Conservation (phyloP, 2,113 vertebrate genomes). For the Eurypyga helias region DNA sequence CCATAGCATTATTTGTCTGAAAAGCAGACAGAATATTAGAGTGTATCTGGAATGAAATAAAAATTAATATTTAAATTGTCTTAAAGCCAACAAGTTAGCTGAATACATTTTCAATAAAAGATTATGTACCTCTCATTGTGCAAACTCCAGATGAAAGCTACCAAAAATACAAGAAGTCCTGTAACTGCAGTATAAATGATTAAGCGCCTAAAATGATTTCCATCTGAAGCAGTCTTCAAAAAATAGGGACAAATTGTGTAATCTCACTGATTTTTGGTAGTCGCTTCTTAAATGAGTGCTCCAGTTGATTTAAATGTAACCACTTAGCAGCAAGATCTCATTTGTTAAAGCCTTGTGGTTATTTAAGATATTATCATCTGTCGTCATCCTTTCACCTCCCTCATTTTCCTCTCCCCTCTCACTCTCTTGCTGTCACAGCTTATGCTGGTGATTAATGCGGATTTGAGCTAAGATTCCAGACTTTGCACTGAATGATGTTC, state of each 20-base stretch:
- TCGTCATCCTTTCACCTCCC: slow-evolving; percentile 54
- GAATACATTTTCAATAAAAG: neutral
- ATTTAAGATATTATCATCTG: slow-evolving; percentile 54
- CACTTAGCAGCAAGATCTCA: slow-evolving; percentile 5
- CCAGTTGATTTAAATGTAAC: slow-evolving; percentile 14
- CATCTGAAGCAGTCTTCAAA: slow-evolving; percentile 20
- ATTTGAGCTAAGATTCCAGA: neutral
- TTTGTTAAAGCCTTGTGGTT: slow-evolving; percentile 51
- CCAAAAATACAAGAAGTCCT: neutral
- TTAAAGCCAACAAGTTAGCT: neutral
- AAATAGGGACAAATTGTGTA: slow-evolving; percentile 33
- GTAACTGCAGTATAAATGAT: neutral
- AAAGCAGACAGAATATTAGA: neutral
- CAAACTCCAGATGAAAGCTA: neutral
- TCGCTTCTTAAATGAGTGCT: neutral
- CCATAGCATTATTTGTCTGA: neutral
- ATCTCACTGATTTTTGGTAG: slow-evolving; percentile 33
- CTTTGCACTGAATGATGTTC: neutral
- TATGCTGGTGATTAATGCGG: neutral
- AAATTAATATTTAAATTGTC: neutral
- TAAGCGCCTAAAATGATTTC: neutral
- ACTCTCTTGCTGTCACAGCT: neutral
- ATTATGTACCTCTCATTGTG: neutral
- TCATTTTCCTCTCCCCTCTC: slow-evolving; percentile 11
- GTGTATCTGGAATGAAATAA: neutral